phyloP scores from a whole-genome alignment of 2,113 vertebrate species.

The Syrrhaptes paradoxus region DNA sequence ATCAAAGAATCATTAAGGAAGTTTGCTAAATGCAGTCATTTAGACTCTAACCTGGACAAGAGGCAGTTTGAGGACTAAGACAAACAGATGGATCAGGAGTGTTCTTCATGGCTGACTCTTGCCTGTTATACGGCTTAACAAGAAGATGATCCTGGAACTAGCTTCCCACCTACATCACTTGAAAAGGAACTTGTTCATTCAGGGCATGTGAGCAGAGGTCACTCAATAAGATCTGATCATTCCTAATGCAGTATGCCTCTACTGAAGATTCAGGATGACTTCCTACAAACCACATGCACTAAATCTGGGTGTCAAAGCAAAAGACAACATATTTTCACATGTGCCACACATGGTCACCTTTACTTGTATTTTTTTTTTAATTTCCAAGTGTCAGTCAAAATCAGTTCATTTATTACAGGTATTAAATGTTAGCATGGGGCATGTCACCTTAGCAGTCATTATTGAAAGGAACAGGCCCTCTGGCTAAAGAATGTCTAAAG shows the following conservation, averaged over 20 bases:
- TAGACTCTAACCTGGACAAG: neutral
- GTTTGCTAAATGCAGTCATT: neutral
- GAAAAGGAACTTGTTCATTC: neutral
- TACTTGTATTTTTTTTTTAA: neutral
- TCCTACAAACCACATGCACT: neutral
- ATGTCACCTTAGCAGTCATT: neutral
- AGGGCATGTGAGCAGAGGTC: neutral
- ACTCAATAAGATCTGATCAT: neutral
- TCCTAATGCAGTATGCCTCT: neutral
- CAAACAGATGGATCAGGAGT: neutral
- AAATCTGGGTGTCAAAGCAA: neutral
- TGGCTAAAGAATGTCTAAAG: neutral
- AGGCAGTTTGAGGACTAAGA: neutral
- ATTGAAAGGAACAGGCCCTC: neutral
- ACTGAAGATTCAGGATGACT: neutral
- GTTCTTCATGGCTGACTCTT: neutral
- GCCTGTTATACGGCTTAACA: neutral
- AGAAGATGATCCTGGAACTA: neutral
- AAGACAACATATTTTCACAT: neutral
- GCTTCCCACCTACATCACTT: rapidly evolving
- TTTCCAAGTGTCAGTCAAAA: neutral
- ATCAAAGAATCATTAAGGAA: neutral
- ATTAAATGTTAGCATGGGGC: neutral
- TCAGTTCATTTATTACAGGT: neutral
- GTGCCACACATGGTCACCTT: rapidly evolving